These are phyloP conservation scores for Stegastes partitus DNA, from an alignment of 2,113 vertebrate genomes.

Conservation along the genomic window DNA sequence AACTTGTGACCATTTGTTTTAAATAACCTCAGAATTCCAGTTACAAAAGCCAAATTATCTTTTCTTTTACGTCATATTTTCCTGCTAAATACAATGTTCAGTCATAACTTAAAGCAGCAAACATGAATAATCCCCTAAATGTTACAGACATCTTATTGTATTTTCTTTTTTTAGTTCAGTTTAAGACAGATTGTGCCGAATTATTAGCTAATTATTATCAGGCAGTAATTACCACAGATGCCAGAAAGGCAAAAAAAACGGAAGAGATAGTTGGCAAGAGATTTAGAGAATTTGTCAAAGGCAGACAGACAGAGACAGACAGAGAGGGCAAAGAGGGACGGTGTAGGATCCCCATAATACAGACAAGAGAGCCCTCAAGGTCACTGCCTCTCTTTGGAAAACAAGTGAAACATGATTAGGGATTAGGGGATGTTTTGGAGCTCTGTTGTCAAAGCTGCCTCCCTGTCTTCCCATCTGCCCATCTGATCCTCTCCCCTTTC, in stretches of 20 bases:
- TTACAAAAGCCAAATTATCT: no score
- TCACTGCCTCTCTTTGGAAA: slow-evolving; percentile 61
- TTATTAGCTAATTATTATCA: slow-evolving; percentile 60
- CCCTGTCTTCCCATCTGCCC: slow-evolving; percentile 63
- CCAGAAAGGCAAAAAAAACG: slow-evolving; percentile 8
- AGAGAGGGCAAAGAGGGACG: slow-evolving; percentile 2
- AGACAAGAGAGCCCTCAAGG: slow-evolving; percentile 65
- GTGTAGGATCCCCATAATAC: slow-evolving; percentile 6
- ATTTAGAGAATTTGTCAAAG: background rate
- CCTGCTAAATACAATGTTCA: no score
- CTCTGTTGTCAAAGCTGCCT: slow-evolving; percentile 53
- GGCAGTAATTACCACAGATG: slow-evolving; percentile 61
- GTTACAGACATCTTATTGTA: slow-evolving; percentile 1
- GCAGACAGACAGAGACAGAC: slow-evolving; percentile 2
- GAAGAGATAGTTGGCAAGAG: slow-evolving; percentile 35
- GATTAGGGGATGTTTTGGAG: slow-evolving; percentile 70
- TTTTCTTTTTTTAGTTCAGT: slow-evolving; percentile 15
- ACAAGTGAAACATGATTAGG: slow-evolving; percentile 72
- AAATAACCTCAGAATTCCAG: no score
- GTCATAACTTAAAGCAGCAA: background rate
- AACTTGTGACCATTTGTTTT: background rate
- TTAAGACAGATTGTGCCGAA: slow-evolving; percentile 35
- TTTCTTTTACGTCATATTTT: no score
- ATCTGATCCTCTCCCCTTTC: slow-evolving; percentile 47
- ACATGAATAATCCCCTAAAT: slow-evolving; percentile 1